Percentiles rank a stretch among this genome's conserved stretches.
phyloP scores from a whole-genome alignment of 2,113 vertebrate genomes.

The Mungos mungo region DNA sequence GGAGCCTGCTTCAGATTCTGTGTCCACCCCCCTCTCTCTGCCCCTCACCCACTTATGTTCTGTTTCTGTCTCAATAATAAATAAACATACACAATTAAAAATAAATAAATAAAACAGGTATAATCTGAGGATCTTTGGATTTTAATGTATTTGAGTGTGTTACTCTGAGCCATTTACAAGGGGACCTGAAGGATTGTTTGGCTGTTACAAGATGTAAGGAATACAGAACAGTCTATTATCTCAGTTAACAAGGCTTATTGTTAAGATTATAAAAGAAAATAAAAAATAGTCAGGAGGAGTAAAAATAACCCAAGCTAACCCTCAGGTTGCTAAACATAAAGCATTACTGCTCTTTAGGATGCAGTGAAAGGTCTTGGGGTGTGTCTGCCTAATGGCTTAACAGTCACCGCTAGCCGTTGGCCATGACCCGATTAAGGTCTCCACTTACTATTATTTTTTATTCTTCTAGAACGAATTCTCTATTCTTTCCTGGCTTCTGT shows the following conservation, averaged over 20 bases:
- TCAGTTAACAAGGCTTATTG: background rate
- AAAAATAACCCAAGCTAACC: background rate
- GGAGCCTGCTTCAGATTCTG: too few relatives aligned
- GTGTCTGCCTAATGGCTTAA: background rate
- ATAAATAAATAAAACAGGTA: background rate
- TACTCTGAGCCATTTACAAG: background rate
- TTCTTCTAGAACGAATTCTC: background rate
- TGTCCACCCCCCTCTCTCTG: too few relatives aligned
- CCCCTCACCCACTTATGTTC: too few relatives aligned
- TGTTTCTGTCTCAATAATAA: too few relatives aligned
- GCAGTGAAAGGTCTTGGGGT: background rate
- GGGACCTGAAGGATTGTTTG: background rate
- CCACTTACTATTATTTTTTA: background rate
- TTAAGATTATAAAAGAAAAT: background rate
- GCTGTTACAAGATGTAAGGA: background rate
- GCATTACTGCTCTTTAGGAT: background rate
- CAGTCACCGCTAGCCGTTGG: background rate
- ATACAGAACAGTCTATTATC: background rate
- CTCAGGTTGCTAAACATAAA: background rate
- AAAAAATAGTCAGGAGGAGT: background rate
- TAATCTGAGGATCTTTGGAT: background rate
- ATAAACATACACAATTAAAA: too few relatives aligned
- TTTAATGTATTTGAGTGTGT: background rate
- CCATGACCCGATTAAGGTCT: background rate
- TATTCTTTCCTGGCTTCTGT: background rate